Conservation (phyloP, 92 coral and sea anemone species). For the Zoanthus sociatus region DNA sequence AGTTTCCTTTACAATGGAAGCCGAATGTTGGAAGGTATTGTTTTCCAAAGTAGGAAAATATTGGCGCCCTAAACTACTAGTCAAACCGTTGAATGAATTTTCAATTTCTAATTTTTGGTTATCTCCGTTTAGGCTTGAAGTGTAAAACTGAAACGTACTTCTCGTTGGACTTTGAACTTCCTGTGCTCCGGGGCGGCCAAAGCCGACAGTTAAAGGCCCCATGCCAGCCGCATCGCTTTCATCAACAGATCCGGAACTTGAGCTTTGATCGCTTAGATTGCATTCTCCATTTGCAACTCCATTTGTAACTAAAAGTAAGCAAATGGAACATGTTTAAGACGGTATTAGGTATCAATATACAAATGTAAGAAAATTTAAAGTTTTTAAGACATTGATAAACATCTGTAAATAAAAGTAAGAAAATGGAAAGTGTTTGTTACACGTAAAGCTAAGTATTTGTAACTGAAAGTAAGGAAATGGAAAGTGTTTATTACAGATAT, state of each 20-base stretch:
- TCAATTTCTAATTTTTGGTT: slow-evolving; percentile 5
- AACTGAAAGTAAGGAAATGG: too few species aligned
- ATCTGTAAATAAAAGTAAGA: neutral
- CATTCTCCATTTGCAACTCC: neutral
- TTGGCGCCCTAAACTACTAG: neutral
- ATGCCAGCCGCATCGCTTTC: neutral
- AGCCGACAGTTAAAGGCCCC: slow-evolving; percentile 39
- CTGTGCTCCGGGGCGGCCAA: slow-evolving; percentile 29
- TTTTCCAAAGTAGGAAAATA: slow-evolving; percentile 15
- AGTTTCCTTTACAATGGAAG: neutral
- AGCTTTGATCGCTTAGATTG: neutral
- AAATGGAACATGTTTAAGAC: too few species aligned
- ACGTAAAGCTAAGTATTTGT: neutral
- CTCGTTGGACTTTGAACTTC: slow-evolving; percentile 21
- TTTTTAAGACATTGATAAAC: neutral
- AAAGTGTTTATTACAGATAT: too few species aligned
- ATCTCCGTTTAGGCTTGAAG: neutral
- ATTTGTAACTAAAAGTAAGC: neutral
- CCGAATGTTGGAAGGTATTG: neutral
- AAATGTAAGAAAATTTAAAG: neutral
- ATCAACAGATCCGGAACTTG: neutral
- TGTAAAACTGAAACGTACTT: neutral
- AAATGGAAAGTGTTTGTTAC: neutral
- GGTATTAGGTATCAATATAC: neutral
- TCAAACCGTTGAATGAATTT: neutral